phyloP scores from a whole-genome alignment of 2,113 vertebrate genomes.

The Cochlearius cochlearius region DNA sequence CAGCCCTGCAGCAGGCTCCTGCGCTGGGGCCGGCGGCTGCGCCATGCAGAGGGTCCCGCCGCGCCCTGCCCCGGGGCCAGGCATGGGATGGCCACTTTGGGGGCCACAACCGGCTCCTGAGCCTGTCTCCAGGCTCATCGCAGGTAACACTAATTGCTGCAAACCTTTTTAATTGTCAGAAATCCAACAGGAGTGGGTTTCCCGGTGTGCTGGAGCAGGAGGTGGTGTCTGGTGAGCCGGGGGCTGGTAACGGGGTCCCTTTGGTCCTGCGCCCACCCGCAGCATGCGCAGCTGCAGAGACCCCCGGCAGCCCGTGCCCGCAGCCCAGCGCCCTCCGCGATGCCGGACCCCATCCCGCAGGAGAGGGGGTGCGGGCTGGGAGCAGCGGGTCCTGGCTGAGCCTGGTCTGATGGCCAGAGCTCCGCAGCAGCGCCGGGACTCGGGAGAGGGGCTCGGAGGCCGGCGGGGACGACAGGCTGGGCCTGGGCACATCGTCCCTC shows the following conservation, averaged over 20 bases:
- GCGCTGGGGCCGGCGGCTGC: rapidly evolving
- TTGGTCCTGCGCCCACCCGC: not conserved
- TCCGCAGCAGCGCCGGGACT: rapidly evolving
- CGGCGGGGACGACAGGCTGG: rapidly evolving
- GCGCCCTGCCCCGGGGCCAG: too few relatives aligned
- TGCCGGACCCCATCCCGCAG: not conserved
- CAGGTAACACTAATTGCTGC: not conserved
- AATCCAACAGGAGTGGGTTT: rapidly evolving
- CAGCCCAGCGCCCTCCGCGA: not conserved
- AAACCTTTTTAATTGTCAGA: not conserved
- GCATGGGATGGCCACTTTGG: not conserved
- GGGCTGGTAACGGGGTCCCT: not conserved
- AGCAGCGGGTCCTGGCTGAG: not conserved
- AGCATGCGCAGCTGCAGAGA: not conserved
- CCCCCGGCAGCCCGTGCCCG: rapidly evolving
- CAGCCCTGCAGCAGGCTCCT: not conserved
- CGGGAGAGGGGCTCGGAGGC: not conserved
- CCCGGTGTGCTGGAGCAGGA: not conserved
- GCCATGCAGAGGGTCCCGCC: rapidly evolving
- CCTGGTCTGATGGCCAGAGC: rapidly evolving
- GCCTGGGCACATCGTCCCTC: rapidly evolving
- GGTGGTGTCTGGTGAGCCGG: not conserved
- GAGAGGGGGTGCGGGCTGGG: not conserved
- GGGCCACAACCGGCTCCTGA: not conserved
- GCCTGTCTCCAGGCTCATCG: not conserved